These are phyloP conservation scores for Peribatodes rhomboidaria DNA, from an alignment of 2,888 invertebrate species.

Conservation along the genomic window DNA sequence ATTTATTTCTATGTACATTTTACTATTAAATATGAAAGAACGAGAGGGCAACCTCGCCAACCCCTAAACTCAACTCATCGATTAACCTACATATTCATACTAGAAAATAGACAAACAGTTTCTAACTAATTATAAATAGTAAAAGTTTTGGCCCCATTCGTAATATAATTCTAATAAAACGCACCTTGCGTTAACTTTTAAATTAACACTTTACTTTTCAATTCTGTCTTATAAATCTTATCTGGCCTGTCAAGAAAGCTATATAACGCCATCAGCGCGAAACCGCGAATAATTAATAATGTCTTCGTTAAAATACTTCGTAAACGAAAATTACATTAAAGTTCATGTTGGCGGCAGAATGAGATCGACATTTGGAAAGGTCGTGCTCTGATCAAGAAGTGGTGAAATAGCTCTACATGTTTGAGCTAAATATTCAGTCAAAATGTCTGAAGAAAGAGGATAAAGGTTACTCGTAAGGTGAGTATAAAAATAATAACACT, in stretches of 20 bases:
- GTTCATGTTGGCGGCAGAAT: constrained; percentile 40
- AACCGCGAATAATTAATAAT: constrained; percentile 35
- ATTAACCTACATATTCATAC: too few species aligned
- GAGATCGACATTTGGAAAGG: constrained; percentile 53
- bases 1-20: too few species aligned
- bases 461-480: background rate
- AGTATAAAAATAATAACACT: too few species aligned
- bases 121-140: too few species aligned
- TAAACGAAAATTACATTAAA: constrained; percentile 41
- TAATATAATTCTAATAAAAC: background rate
- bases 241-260: constrained; percentile 27
- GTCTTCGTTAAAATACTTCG: constrained; percentile 58
- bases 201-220: constrained; percentile 19
- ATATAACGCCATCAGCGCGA: constrained; percentile 21
- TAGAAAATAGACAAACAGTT: too few species aligned
- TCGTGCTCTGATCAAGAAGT: constrained; percentile 33
- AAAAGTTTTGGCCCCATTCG: background rate
- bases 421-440: constrained; percentile 12
- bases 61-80: too few species aligned
- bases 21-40: too few species aligned
- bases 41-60: too few species aligned
- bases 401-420: constrained; percentile 27
- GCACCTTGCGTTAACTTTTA: constrained; percentile 1
- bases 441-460: background rate
- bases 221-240: constrained; percentile 25